These are phyloP conservation scores for Automeris io DNA, from an alignment of 2,888 invertebrate species.

Conservation along the genomic window DNA sequence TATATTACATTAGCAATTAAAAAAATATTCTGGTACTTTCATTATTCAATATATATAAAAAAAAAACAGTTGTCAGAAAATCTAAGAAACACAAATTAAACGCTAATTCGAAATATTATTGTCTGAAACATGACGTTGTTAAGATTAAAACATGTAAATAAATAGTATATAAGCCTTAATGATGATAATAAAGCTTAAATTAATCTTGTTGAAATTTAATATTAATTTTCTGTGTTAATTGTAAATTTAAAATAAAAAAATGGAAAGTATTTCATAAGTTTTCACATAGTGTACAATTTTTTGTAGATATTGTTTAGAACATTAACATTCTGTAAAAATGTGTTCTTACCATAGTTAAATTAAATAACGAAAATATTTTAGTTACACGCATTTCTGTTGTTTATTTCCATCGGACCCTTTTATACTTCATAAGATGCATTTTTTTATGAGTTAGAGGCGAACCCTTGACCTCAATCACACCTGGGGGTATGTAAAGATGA, in stretches of 20 bases:
- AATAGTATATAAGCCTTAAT: constrained; percentile 48
- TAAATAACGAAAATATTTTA: constrained; percentile 78
- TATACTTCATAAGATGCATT: too few species aligned
- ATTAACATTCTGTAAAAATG: constrained; percentile 78
- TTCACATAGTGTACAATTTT: constrained; percentile 76
- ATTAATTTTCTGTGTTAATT: constrained; percentile 66
- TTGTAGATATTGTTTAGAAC: constrained; percentile 74
- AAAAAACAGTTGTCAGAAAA: constrained; percentile 11
- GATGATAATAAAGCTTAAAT: constrained; percentile 58
- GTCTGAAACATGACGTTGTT: constrained; percentile 62
- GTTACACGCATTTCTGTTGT: constrained; percentile 62
- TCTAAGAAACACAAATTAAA: constrained; percentile 23
- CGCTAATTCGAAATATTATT: constrained; percentile 40
- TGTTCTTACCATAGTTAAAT: constrained; percentile 77
- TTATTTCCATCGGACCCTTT: constrained; percentile 30
- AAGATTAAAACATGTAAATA: constrained; percentile 55
- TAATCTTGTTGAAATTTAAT: constrained; percentile 73
- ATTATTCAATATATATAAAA: too few species aligned
- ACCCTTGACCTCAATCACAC: too few species aligned
- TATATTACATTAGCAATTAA: too few species aligned
- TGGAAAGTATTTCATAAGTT: constrained; percentile 58
- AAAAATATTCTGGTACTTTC: too few species aligned
- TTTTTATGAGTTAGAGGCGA: too few species aligned
- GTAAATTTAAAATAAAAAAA: constrained; percentile 56
- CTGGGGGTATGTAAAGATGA: too few species aligned